These are phyloP conservation scores for Garra rufa DNA, from an alignment of 2,113 vertebrate genomes.

Conservation along the genomic window DNA sequence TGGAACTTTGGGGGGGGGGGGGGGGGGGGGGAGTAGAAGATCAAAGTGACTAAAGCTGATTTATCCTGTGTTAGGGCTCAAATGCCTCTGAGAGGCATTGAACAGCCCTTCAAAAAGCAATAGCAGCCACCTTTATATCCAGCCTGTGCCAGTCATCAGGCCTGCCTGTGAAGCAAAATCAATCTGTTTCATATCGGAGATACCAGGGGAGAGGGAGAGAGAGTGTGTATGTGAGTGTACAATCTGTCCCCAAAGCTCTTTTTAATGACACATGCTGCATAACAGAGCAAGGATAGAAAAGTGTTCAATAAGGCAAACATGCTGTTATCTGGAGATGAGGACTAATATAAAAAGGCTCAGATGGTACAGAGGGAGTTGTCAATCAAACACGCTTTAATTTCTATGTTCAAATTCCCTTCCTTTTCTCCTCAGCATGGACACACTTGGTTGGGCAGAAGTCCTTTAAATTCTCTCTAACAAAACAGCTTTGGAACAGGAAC, in stretches of 20 bases:
- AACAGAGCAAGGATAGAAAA: constrained; percentile 49
- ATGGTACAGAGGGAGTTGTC: constrained; percentile 38
- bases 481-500: background rate
- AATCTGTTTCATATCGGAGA: constrained; percentile 75
- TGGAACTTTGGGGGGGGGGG: constrained; percentile 31
- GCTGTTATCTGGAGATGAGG: constrained; percentile 44
- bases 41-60: constrained; percentile 75
- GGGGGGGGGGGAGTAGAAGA: constrained; percentile 54
- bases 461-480: constrained; percentile 29
- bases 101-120: constrained; percentile 71
- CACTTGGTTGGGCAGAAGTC: constrained; percentile 38
- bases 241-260: constrained; percentile 34
- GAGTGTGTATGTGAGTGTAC: constrained; percentile 28
- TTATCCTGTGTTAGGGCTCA: constrained; percentile 70
- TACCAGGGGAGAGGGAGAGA: constrained; percentile 53
- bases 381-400: constrained; percentile 39
- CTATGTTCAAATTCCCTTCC: constrained; percentile 42
- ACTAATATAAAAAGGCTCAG: constrained; percentile 36
- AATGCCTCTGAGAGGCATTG: constrained; percentile 65
- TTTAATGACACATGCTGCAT: constrained; percentile 40
- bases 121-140: constrained; percentile 71
- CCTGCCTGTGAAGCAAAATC: constrained; percentile 76
- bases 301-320: constrained; percentile 56
- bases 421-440: constrained; percentile 27
- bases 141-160: constrained; percentile 76